Evolutionary conservation across 2,113 vertebrate species (phyloP).

Genomic region (Panthera leo): DNA sequence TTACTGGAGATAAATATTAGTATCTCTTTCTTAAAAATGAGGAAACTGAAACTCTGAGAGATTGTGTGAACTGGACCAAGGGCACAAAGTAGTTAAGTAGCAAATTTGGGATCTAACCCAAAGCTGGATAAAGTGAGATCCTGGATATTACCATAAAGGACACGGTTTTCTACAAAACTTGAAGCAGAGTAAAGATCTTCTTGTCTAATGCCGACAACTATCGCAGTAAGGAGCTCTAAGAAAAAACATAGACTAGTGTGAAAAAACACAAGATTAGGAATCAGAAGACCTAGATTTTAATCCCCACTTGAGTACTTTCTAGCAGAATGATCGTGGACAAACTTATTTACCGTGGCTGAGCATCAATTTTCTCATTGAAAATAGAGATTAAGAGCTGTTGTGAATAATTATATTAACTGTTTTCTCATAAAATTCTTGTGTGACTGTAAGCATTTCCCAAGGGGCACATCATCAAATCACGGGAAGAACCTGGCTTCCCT

Average conservation of each 20-base stretch:
- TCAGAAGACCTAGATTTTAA: not conserved
- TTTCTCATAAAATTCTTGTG: slow-evolving; percentile 24
- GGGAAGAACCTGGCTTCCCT: slow-evolving; percentile 57
- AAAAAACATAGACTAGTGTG: not conserved
- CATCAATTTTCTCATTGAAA: slow-evolving; percentile 27
- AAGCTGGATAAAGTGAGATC: not conserved
- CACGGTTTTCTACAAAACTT: not conserved
- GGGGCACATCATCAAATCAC: slow-evolving; percentile 38
- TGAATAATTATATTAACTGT: slow-evolving; percentile 40
- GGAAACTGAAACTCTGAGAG: not conserved
- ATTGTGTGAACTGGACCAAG: not conserved
- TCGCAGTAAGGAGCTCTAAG: not conserved
- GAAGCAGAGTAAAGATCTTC: not conserved
- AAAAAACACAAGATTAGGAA: not conserved
- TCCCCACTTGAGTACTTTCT: not conserved
- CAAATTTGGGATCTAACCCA: not conserved
- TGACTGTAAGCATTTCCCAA: slow-evolving; percentile 33
- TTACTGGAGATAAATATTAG: not conserved
- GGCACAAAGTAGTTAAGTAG: not conserved
- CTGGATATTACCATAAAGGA: not conserved
- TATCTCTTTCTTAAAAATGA: not conserved
- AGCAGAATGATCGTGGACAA: not conserved
- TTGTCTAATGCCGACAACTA: not conserved
- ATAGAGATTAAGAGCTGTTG: not conserved
- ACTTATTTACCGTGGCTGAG: not conserved